Evolutionary conservation across 1,140 invertebrate species (phyloP).

Genomic region (Diachasma alloeum): DNA sequence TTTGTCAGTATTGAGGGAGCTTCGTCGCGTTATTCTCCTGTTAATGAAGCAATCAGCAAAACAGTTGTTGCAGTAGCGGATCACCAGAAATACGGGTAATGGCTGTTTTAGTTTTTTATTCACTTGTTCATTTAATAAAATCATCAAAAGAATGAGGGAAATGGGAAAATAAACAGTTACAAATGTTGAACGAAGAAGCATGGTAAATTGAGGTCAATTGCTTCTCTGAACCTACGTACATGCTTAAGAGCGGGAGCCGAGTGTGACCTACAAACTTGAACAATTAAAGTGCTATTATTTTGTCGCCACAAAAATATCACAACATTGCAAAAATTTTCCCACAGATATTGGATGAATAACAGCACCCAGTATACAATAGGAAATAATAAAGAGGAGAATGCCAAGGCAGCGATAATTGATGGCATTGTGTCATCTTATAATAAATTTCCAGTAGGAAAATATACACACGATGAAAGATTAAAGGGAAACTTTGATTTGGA

Average conservation of each 20-base stretch:
- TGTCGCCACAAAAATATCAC: no score
- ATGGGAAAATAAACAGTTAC: no score
- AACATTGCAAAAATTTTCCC: background rate
- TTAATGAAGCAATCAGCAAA: conserved; percentile 34
- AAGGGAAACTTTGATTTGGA: no score
- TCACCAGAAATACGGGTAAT: conserved; percentile 61
- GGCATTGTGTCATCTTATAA: background rate
- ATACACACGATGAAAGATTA: background rate
- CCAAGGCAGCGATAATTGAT: background rate
- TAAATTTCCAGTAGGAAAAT: no score
- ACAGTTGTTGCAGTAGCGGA: background rate
- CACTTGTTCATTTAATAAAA: conserved; percentile 2
- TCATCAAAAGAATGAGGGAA: background rate
- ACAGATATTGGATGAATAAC: background rate
- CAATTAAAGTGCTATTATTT: no score
- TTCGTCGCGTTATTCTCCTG: conserved; percentile 69
- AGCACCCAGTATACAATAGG: background rate
- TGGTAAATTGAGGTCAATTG: no score
- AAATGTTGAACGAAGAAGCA: no score
- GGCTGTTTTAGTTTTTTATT: no score
- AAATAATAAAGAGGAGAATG: background rate
- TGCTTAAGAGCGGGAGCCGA: no score
- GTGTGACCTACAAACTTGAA: no score
- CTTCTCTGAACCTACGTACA: no score
- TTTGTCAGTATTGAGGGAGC: conserved; percentile 76